These are phyloP conservation scores for Drosophila nebulosa DNA, from an alignment of 1,140 invertebrate species.

Conservation along the genomic window DNA sequence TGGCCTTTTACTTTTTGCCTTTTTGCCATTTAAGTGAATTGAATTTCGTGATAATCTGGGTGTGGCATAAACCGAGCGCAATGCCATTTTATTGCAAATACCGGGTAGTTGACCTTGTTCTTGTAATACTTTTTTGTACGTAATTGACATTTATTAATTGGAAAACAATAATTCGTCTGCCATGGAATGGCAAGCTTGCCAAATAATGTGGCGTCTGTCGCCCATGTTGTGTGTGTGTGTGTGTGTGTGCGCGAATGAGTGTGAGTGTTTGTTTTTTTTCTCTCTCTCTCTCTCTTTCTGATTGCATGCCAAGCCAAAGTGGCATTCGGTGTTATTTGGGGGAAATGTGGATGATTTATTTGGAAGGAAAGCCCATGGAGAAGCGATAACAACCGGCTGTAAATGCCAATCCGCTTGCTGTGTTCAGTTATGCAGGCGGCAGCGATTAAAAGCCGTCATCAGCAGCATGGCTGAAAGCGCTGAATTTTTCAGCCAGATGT, in stretches of 20 bases:
- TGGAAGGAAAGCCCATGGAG: conserved; percentile 6
- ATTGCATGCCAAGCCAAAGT: neutral
- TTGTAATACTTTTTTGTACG: conserved; percentile 27
- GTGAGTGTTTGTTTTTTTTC: neutral
- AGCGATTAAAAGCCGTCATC: conserved; percentile 69
- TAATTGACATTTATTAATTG: conserved; percentile 80
- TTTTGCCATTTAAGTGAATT: neutral
- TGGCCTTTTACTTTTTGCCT: neutral
- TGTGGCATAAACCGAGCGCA: conserved; percentile 10
- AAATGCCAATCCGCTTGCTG: conserved; percentile 21
- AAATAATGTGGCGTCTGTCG: conserved; percentile 35
- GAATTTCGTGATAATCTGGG: neutral
- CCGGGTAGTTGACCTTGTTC: conserved; percentile 53
- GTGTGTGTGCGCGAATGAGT: neutral
- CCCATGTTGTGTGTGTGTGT: neutral
- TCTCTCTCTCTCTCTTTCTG: neutral
- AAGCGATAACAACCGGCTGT: conserved; percentile 31
- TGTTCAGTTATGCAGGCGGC: conserved; percentile 45
- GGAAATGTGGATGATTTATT: conserved; percentile 53
- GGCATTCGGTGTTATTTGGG: neutral
- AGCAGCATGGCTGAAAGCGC: conserved; percentile 35
- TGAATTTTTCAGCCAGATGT: conserved; percentile 49
- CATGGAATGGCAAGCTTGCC: conserved; percentile 47
- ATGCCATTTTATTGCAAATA: neutral
- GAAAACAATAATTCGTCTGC: conserved; percentile 77